phyloP scores from a whole-genome alignment of 1,140 invertebrate genomes.

The Thaumatotibia leucotreta region DNA sequence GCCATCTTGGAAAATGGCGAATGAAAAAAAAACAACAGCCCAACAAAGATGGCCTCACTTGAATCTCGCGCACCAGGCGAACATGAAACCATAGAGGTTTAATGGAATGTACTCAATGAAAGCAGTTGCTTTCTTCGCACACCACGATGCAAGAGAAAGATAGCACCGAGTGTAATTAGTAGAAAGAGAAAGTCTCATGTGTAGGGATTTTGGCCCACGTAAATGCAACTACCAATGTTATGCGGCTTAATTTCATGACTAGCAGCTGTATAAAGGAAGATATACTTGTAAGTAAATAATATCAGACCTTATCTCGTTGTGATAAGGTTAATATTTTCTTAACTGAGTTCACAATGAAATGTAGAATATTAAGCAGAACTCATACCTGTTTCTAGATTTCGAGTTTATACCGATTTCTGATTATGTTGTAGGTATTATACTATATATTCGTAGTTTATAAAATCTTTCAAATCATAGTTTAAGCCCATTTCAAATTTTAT shows the following conservation, averaged over 20 bases:
- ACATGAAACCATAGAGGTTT: slow-evolving; percentile 29
- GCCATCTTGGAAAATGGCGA: slow-evolving; percentile 16
- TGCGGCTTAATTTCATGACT: neutral
- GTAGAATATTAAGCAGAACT: too few relatives aligned
- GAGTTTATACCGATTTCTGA: too few relatives aligned
- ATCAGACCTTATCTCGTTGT: too few relatives aligned
- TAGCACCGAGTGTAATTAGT: neutral
- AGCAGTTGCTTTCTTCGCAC: neutral
- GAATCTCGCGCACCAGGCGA: slow-evolving; percentile 53
- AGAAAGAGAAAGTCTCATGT: neutral
- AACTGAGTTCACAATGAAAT: too few relatives aligned
- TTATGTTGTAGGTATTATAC: too few relatives aligned
- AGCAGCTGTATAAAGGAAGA: neutral
- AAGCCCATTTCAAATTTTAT: too few relatives aligned
- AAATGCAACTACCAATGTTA: neutral
- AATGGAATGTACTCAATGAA: slow-evolving; percentile 24
- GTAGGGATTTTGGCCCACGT: neutral
- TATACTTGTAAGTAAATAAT: neutral
- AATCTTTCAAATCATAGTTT: too few relatives aligned
- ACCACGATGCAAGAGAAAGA: neutral
- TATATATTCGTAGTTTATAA: too few relatives aligned
- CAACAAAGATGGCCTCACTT: slow-evolving; percentile 67
- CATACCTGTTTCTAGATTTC: too few relatives aligned
- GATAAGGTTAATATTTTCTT: too few relatives aligned
- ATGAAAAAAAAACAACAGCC: slow-evolving; percentile 21